A percentile compares a stretch with the other conserved stretches of the same genome.
These are phyloP conservation scores for Vollenhovia emeryi DNA, from an alignment of 1,140 invertebrate species.

Conservation along the genomic window DNA sequence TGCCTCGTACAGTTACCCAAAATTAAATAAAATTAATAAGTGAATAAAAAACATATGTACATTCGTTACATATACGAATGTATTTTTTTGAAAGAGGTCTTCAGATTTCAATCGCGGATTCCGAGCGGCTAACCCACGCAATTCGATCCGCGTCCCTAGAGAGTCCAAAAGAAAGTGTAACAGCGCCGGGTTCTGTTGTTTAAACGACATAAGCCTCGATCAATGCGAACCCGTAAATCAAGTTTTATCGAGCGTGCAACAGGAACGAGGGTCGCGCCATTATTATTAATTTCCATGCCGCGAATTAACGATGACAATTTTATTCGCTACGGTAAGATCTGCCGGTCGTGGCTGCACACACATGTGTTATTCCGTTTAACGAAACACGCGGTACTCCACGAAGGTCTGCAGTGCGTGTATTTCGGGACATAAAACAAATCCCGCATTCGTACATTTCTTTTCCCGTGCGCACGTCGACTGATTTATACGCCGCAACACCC, in stretches of 20 bases:
- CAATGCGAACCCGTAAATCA: constrained; percentile 31
- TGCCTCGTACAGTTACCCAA: background rate
- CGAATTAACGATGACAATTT: background rate
- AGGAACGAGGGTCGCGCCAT: background rate
- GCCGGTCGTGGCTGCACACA: background rate
- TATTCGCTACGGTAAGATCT: background rate
- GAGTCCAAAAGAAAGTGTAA: constrained; percentile 21
- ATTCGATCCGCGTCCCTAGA: constrained; percentile 15
- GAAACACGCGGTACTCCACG: constrained; percentile 23
- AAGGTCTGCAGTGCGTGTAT: constrained; percentile 1
- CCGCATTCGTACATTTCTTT: constrained; percentile 41
- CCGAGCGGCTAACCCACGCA: background rate
- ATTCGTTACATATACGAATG: background rate
- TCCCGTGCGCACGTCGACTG: constrained; percentile 41
- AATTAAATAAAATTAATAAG: constrained; percentile 5
- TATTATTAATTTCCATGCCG: background rate
- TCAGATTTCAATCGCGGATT: constrained; percentile 37
- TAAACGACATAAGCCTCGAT: background rate
- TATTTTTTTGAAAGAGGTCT: background rate
- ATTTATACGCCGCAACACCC: constrained; percentile 58
- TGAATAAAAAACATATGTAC: background rate
- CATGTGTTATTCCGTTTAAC: constrained; percentile 63
- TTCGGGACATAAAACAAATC: constrained; percentile 51
- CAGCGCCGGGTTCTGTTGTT: background rate
- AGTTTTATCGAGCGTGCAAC: constrained; percentile 45